Evolutionary conservation across 2,888 invertebrate genomes (phyloP), one percentile per base, ranked within the genome.

Genomic region (Drosophila leonis): DNA sequence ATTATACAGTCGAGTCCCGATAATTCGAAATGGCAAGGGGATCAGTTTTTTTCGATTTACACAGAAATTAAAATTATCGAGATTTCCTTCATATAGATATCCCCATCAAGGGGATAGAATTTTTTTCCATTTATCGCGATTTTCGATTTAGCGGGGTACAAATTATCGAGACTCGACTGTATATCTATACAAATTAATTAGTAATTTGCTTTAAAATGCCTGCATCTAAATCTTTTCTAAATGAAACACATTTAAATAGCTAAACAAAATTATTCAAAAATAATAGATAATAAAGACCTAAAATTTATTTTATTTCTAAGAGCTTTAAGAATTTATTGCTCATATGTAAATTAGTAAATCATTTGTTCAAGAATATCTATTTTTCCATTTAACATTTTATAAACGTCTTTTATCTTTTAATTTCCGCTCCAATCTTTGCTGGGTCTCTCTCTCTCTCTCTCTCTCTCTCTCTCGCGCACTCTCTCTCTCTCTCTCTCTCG

Each of bases 291-390:
- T 2, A 12, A 20, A 42, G 7, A 0, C 15, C 15, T 15, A 15
- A 24, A 1, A 8, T n/a, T 46, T 27, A 4, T n/a, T 27, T 10
- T 4, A 9, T 4, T 29, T 46, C 5, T 9, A 10, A 9, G 9
- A 15, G 2, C n/a, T 27, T n/a, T 1, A 2, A 27, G 9, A 1
- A 15, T 13, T 18, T 8, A 18, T 18, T 4, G 0, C 18, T 5
- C 31, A 8, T 13, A 24, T n/a, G 24, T 48, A 61, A 62, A 48
- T 61, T 48, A 15, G 13, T n/a, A 3, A 56, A 62, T 3, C 2
- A n/a, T 15, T 49, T 39, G n/a, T 29, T 8, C 44, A 31, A 15
- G 12, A 10, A 46, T 24, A 44, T 48, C 20, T 20, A 12, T 15
- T 15, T 10, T 18, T 18, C 27, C 20, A 51, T 27, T 5, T n/a